These are phyloP conservation scores for Hippoglossus stenolepis DNA, from an alignment of 2,113 vertebrate species.

Conservation along the genomic window DNA sequence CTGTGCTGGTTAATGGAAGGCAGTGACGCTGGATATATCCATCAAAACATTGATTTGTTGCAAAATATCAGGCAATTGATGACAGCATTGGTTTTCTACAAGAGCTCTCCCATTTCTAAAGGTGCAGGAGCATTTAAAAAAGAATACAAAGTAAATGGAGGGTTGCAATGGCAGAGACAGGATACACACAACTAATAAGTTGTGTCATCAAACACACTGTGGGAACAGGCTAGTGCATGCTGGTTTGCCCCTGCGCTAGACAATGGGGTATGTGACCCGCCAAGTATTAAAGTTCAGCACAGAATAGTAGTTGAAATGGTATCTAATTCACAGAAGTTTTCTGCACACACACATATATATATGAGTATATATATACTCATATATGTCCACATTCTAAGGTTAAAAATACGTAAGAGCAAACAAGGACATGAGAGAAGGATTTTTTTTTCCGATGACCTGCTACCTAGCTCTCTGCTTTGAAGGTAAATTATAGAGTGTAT, in stretches of 20 bases:
- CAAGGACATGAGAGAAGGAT: too few species aligned
- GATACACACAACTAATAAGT: constrained; percentile 30
- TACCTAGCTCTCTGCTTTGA: constrained; percentile 7
- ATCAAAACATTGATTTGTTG: constrained; percentile 26
- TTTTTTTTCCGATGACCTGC: too few species aligned
- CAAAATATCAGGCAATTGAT: constrained; percentile 28
- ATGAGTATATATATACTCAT: too few species aligned
- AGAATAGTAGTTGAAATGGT: too few species aligned
- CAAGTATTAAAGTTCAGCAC: too few species aligned
- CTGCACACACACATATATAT: too few species aligned
- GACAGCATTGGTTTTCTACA: neutral
- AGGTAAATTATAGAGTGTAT: constrained; percentile 14
- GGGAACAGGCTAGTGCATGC: neutral
- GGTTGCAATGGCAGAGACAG: neutral
- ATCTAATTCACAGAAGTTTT: too few species aligned
- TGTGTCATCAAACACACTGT: constrained; percentile 29
- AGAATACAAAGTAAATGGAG: constrained; percentile 8
- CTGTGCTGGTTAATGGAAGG: constrained; percentile 7
- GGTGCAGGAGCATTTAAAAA: neutral
- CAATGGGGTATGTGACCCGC: neutral
- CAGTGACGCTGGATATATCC: constrained; percentile 9
- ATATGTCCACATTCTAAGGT: constrained; percentile 22
- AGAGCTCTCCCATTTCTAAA: neutral
- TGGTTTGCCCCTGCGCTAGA: constrained; percentile 7
- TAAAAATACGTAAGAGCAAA: neutral